Conservation (phyloP, 2,888 invertebrate species). For the Brachyptera putata region DNA sequence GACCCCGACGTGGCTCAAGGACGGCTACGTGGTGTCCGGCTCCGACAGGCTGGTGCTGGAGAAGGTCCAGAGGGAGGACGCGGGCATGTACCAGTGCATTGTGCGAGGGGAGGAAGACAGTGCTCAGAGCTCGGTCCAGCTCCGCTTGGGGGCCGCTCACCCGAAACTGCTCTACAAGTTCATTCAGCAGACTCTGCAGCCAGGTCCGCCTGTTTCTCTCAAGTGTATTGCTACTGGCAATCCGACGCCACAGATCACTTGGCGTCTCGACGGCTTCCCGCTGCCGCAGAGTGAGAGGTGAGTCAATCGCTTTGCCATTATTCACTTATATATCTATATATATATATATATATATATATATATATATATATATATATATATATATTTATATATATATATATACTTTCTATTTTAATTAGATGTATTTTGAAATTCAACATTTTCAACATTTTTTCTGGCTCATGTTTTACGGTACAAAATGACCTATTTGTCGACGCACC, state of each 20-base stretch:
- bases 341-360: too few relatives aligned
- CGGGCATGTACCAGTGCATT: conserved; percentile 44
- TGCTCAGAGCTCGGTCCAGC: conserved; percentile 42
- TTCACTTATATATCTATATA: too few relatives aligned
- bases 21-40: conserved; percentile 28
- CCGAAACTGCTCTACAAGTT: conserved; percentile 45
- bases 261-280: conserved; percentile 45
- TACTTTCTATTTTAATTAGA: too few relatives aligned
- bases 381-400: too few relatives aligned
- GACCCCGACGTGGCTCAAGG: conserved; percentile 32
- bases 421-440: too few relatives aligned
- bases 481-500: too few relatives aligned
- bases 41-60: conserved; percentile 37
- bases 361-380: too few relatives aligned
- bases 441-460: too few relatives aligned
- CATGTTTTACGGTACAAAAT: too few relatives aligned
- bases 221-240: conserved; percentile 50
- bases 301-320: too few relatives aligned
- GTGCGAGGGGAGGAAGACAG: conserved; percentile 39
- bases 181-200: conserved; percentile 47
- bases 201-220: conserved; percentile 47
- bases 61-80: conserved; percentile 41
- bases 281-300: conserved; percentile 41
- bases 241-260: conserved; percentile 49
- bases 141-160: conserved; percentile 41